A percentile compares a stretch with the other conserved stretches of the same genome.
phyloP scores from a whole-genome alignment of 2,113 vertebrate species.

The Casuarius casuarius region DNA sequence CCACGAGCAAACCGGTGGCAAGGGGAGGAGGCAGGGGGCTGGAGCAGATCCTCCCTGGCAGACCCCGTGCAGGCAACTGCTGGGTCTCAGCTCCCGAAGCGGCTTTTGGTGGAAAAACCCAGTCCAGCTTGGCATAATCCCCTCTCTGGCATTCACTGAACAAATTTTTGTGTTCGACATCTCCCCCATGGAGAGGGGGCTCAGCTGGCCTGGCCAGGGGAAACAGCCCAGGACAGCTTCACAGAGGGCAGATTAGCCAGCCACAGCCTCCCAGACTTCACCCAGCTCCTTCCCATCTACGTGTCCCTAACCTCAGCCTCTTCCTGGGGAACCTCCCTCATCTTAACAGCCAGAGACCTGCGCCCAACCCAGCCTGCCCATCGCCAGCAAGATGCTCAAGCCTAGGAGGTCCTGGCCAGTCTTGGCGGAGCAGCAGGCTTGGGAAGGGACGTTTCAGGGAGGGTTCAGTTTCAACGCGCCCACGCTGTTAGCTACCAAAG shows the following conservation, averaged over 20 bases:
- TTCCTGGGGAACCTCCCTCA: neutral
- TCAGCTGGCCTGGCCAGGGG: neutral
- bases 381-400: neutral
- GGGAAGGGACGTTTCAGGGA: neutral
- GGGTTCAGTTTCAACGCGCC: neutral
- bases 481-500: too few relatives aligned
- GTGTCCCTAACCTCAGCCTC: neutral
- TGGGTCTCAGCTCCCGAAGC: fast-evolving
- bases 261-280: neutral
- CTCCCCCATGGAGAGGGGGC: fast-evolving
- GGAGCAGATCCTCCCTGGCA: neutral
- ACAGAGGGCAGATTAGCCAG: too few relatives aligned
- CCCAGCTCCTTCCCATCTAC: neutral
- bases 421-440: neutral
- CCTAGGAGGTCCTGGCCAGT: neutral
- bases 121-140: neutral
- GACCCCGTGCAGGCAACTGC: neutral
- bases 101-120: neutral
- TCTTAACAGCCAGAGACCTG: neutral
- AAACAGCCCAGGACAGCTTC: neutral
- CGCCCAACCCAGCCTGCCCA: neutral
- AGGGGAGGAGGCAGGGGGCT: fast-evolving
- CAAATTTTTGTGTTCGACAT: neutral
- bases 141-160: neutral
- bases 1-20: fast-evolving